Percentiles rank a stretch among this genome's conserved stretches.
These are phyloP conservation scores for Epinephelus lanceolatus DNA, from an alignment of 2,113 vertebrate species.

Conservation along the genomic window DNA sequence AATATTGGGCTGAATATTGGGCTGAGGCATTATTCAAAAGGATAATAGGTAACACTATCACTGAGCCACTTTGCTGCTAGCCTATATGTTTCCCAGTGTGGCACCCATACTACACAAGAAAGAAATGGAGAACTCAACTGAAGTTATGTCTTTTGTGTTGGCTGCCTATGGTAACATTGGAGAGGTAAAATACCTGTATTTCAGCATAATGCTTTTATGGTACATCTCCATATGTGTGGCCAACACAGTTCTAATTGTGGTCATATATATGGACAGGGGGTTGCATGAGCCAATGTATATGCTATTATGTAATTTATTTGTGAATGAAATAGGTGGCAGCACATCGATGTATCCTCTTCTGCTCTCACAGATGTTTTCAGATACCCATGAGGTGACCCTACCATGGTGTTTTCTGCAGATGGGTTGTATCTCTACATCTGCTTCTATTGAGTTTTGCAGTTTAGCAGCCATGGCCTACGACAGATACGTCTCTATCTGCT, in stretches of 20 bases:
- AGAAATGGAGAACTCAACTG: slow-evolving; percentile 43
- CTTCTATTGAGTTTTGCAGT: slow-evolving; percentile 39
- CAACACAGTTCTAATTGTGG: slow-evolving; percentile 32
- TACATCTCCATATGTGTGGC: slow-evolving; percentile 16
- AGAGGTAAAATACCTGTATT: slow-evolving; percentile 38
- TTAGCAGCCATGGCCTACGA: slow-evolving; percentile 56
- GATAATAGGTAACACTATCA: no score
- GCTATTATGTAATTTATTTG: slow-evolving; percentile 39
- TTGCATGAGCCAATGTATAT: slow-evolving; percentile 57
- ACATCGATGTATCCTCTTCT: slow-evolving; percentile 36
- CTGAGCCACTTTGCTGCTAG: no score
- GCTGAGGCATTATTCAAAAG: no score
- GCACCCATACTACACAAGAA: background rate
- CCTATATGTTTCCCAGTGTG: background rate
- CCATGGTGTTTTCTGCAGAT: slow-evolving; percentile 49
- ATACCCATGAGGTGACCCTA: slow-evolving; percentile 26
- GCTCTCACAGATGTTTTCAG: slow-evolving; percentile 50
- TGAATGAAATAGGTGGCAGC: slow-evolving; percentile 37
- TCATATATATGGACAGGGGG: slow-evolving; percentile 35
- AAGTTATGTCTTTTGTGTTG: background rate
- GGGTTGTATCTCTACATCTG: slow-evolving; percentile 6
- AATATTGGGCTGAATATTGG: no score
- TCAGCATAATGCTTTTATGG: slow-evolving; percentile 36
- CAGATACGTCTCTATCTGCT: slow-evolving; percentile 42
- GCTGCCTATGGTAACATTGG: slow-evolving; percentile 37